Evolutionary conservation across 2,113 vertebrate species (phyloP).

Genomic region (Forbesichthys agassizii): DNA sequence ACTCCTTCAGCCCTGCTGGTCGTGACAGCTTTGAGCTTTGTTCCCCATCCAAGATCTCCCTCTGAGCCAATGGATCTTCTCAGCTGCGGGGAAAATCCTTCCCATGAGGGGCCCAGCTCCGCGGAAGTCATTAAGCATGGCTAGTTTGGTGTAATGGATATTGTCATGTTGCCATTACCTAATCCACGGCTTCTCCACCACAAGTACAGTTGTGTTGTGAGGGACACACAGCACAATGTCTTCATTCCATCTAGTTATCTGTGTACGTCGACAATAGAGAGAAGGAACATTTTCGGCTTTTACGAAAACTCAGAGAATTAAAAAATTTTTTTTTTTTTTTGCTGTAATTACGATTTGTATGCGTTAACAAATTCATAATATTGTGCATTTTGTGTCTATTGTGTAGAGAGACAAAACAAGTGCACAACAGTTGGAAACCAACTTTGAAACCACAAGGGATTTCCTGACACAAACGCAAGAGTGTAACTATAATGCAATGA

Average conservation of each 20-base stretch:
- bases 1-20: conserved; percentile 33
- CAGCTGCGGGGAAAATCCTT: conserved; percentile 66
- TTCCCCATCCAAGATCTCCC: conserved; percentile 61
- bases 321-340: too few species aligned
- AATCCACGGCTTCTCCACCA: conserved; percentile 49
- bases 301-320: too few species aligned
- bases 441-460: too few species aligned
- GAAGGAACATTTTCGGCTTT: too few species aligned
- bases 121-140: conserved; percentile 76
- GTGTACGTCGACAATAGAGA: too few species aligned
- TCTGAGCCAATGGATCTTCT: conserved; percentile 47
- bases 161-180: conserved; percentile 67
- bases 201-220: conserved; percentile 19
- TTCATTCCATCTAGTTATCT: neutral
- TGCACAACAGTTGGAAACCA: too few species aligned
- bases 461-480: too few species aligned
- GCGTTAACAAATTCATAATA: too few species aligned
- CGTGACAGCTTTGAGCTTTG: conserved; percentile 63
- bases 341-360: too few species aligned
- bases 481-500: too few species aligned
- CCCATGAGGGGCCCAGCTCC: conserved; percentile 60
- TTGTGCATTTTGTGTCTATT: too few species aligned
- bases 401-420: too few species aligned
- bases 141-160: conserved; percentile 74
- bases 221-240: conserved; percentile 10